Conservation (phyloP, 2,113 vertebrate genomes). For the Spheniscus mendiculus region DNA sequence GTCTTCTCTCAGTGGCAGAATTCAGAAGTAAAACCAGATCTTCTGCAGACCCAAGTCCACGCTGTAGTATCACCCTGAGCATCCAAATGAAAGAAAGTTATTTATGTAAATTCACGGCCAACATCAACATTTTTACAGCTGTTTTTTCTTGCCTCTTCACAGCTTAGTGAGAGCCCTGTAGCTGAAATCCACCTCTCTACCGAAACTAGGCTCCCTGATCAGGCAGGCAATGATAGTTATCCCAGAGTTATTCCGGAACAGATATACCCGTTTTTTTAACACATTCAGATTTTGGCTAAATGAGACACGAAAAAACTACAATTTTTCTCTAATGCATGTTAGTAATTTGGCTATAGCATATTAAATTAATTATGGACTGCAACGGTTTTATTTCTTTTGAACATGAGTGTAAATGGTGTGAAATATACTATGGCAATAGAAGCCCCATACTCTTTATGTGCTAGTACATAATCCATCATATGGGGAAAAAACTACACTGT, state of each 20-base stretch:
- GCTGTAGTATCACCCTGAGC: not conserved
- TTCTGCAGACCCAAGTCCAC: not conserved
- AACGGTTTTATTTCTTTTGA: not conserved
- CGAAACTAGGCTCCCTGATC: not conserved
- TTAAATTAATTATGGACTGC: not conserved
- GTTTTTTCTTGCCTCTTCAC: not conserved
- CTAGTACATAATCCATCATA: not conserved
- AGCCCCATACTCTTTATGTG: not conserved
- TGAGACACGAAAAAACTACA: not conserved
- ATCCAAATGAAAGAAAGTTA: not conserved
- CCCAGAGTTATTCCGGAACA: not conserved
- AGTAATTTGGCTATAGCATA: not conserved
- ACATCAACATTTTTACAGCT: not conserved
- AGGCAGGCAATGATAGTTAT: not conserved
- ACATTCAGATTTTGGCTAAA: not conserved
- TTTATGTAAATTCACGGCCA: not conserved
- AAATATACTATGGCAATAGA: not conserved
- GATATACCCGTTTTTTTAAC: not conserved
- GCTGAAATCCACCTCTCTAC: not conserved
- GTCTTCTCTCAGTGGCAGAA: not conserved
- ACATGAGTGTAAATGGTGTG: not conserved
- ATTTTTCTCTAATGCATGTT: not conserved
- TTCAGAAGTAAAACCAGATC: not conserved
- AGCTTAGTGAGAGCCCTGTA: not conserved
- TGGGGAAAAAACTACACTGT: not conserved